phyloP scores from a whole-genome alignment of 2,888 invertebrate genomes.

The Itoplectis maculator region DNA sequence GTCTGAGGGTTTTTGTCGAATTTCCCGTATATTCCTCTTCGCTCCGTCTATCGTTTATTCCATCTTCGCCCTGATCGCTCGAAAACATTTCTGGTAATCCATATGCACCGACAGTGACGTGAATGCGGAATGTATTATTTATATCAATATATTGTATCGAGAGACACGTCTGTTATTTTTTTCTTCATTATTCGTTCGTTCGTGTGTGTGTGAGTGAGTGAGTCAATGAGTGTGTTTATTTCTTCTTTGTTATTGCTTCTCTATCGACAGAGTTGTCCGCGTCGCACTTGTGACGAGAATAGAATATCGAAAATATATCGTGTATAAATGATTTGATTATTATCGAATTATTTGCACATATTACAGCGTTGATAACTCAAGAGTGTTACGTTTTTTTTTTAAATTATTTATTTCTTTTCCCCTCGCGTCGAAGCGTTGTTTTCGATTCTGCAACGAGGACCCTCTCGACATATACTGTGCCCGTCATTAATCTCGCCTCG shows the following conservation, averaged over 20 bases:
- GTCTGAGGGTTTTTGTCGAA: slow-evolving; percentile 61
- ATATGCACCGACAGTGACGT: slow-evolving; percentile 41
- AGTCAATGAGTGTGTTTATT: too few relatives aligned
- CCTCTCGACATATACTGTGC: slow-evolving; percentile 42
- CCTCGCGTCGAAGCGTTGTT: slow-evolving; percentile 51
- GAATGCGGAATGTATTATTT: slow-evolving; percentile 40
- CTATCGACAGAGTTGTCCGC: slow-evolving; percentile 68
- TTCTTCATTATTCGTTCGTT: slow-evolving; percentile 38
- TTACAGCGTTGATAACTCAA: slow-evolving; percentile 73
- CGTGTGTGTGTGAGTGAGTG: too few relatives aligned
- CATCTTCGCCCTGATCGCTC: neutral
- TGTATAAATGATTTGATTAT: slow-evolving; percentile 76
- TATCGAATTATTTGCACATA: slow-evolving; percentile 81
- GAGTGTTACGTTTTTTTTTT: slow-evolving; percentile 56
- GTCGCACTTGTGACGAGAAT: slow-evolving; percentile 71
- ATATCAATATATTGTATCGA: slow-evolving; percentile 22
- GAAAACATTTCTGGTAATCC: slow-evolving; percentile 38
- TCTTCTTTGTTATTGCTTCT: slow-evolving; percentile 70
- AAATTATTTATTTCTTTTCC: slow-evolving; percentile 30
- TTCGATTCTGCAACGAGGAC: slow-evolving; percentile 46
- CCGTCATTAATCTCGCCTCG: slow-evolving; percentile 10
- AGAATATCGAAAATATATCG: slow-evolving; percentile 78
- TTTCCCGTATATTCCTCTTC: slow-evolving; percentile 32
- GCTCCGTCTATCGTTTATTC: slow-evolving; percentile 10
- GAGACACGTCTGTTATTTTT: slow-evolving; percentile 36